Evolutionary conservation across 2,888 invertebrate species (phyloP).

Genomic region (Athetis lepigone): DNA sequence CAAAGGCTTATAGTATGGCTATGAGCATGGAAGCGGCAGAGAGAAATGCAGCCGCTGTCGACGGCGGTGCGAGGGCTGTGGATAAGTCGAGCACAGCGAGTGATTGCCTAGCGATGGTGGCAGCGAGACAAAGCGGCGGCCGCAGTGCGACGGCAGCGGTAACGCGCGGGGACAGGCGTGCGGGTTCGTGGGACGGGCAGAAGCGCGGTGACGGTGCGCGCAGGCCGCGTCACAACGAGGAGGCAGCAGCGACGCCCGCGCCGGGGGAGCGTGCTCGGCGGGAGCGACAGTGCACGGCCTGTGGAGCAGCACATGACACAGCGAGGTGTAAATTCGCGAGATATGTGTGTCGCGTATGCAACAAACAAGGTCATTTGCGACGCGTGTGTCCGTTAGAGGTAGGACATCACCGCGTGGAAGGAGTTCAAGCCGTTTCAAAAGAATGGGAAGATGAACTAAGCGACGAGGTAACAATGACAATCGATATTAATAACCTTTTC

Average conservation of each 20-base stretch:
- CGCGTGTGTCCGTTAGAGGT: conserved; percentile 9
- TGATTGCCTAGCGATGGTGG: conserved; percentile 3
- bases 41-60: conserved; percentile 30
- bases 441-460: background rate
- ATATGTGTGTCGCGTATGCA: conserved; percentile 43
- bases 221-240: background rate
- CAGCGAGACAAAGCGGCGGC: conserved; percentile 10
- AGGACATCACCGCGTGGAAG: background rate
- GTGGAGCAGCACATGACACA: conserved; percentile 19
- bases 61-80: conserved; percentile 16
- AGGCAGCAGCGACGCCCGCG: conserved; percentile 5
- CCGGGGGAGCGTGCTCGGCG: conserved; percentile 23
- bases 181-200: too few species aligned
- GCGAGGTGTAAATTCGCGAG: conserved; percentile 39
- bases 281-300: background rate
- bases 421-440: too few species aligned
- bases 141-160: too few species aligned
- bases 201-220: too few species aligned
- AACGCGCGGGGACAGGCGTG: conserved; percentile 4
- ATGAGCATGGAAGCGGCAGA: conserved; percentile 47
- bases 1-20: too few species aligned
- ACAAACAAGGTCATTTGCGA: conserved; percentile 37
- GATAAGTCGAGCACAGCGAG: conserved; percentile 8
- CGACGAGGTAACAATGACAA: conserved; percentile 12
- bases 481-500: conserved; percentile 14